Evolutionary conservation across 2,888 invertebrate genomes (phyloP).

Genomic region (Cenopis cana): DNA sequence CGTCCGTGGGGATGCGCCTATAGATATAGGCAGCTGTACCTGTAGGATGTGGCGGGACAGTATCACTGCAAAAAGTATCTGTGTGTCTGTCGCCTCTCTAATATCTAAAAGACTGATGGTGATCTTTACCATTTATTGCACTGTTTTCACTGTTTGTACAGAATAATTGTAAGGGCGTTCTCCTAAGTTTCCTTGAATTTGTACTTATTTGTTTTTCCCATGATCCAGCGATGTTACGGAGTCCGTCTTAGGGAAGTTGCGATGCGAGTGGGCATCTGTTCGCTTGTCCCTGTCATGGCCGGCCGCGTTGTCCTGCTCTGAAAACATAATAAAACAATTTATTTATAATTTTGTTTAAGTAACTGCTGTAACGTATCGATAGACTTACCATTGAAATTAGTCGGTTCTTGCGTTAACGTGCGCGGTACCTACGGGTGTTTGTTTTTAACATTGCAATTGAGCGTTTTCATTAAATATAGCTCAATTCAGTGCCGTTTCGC

Average conservation of each 20-base stretch:
- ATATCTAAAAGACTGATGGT: neutral
- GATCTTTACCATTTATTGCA: slow-evolving; percentile 6
- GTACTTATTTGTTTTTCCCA: neutral
- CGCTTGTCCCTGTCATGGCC: neutral
- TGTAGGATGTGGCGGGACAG: too few species aligned
- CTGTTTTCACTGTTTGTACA: neutral
- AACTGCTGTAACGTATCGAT: neutral
- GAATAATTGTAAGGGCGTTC: neutral
- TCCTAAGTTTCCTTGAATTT: neutral
- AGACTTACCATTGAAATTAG: too few species aligned
- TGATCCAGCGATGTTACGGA: neutral
- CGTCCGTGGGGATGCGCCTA: too few species aligned
- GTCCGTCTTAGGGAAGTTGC: neutral
- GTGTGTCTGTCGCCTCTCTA: too few species aligned
- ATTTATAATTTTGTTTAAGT: neutral
- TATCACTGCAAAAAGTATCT: too few species aligned
- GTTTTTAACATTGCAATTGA: too few species aligned
- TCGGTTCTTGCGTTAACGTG: too few species aligned
- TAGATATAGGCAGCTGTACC: too few species aligned
- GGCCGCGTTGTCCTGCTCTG: neutral
- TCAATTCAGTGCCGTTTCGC: neutral
- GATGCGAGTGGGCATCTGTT: neutral
- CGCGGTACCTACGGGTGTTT: too few species aligned
- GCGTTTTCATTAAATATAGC: too few species aligned
- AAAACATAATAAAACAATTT: neutral